Evolutionary conservation across 2,797 vertebrate species (phyloP).

Genomic region (Gila robusta): DNA sequence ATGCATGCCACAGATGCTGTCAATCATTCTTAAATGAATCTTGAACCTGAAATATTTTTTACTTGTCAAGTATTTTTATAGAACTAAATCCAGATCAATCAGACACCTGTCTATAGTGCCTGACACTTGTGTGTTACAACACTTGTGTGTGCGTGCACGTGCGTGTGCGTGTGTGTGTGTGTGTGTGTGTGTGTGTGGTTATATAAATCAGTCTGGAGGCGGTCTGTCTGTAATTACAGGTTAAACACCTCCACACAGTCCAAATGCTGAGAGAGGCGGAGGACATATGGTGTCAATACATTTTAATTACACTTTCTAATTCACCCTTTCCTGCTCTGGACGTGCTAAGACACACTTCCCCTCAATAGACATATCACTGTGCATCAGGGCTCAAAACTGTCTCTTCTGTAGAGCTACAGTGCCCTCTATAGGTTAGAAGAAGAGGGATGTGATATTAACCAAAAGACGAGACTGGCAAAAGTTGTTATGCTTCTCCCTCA

Average conservation of each 20-base stretch:
- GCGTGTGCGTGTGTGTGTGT: conserved; percentile 47
- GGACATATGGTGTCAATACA: conserved; percentile 87
- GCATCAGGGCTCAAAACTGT: neutral
- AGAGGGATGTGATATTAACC: neutral
- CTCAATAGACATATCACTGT: conserved; percentile 69
- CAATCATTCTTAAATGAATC: neutral
- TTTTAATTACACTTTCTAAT: conserved; percentile 91
- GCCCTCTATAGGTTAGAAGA: conserved; percentile 81
- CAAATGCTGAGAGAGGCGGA: conserved; percentile 68
- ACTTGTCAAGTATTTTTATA: neutral
- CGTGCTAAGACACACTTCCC: conserved; percentile 79
- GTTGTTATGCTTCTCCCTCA: neutral
- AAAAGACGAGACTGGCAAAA: neutral
- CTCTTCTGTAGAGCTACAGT: conserved; percentile 77
- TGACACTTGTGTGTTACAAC: neutral
- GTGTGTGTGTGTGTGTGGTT: conserved; percentile 49
- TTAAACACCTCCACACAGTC: conserved; percentile 68
- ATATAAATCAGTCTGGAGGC: conserved; percentile 59
- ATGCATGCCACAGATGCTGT: neutral
- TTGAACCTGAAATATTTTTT: neutral
- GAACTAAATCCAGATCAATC: neutral
- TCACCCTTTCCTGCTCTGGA: conserved; percentile 87
- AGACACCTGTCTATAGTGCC: conserved; percentile 17
- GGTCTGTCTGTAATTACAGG: conserved; percentile 60
- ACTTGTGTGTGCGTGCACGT: neutral